Base-by-base conservation (phyloP, 53 echinoderm and acorn worm genomes). In the Henricia sp. region DNA sequence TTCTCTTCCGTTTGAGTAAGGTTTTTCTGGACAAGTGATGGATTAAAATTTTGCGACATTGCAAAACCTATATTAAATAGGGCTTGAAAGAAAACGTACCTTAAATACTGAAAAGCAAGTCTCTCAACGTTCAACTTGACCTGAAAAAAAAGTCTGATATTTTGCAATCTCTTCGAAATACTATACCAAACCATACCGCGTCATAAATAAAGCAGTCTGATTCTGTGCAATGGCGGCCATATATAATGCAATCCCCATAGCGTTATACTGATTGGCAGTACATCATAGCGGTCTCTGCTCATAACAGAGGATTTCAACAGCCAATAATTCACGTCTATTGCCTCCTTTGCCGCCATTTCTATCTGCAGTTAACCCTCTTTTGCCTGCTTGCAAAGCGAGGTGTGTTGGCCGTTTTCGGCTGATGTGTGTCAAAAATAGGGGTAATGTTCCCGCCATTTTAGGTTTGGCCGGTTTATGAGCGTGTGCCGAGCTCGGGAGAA, bases 121-220 rank as follows among this genome's bases (percentile, higher is more conserved):
- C n/a, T n/a, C n/a, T n/a, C n/a, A n/a, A n/a, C n/a, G n/a, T n/a
- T n/a, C n/a, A 12, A 13, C 57, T 57, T 19, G 74, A 74, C 74
- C 70, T 28, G 48, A 70, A 54, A 56, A 55, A 37, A 55, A 0
- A 74, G 20, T 36, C 14, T 33, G 14, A 29, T 34, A 29, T 63
- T 50, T 74, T 54, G 55, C 57, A 38, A 75, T 24, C 39, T 56
- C 27, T 57, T 75, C 5, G 30, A 75, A 75, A 56, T 57, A 58
- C 16, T 57, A 57, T 0, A 2, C 29, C 25, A 16, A 19, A 26
- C 75, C 16, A 35, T 29, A 10, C 39, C 27, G 27, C 12, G 40
- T 28, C 42, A 39, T 59, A 59, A 75, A 74, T 75, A 33, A 75
- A 21, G 39, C 13, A 0, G 19, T 2, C 28, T 37, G n/a, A 51